These are phyloP conservation scores for Neoarius graeffei DNA, from an alignment of 2,113 vertebrate species.

Conservation along the genomic window DNA sequence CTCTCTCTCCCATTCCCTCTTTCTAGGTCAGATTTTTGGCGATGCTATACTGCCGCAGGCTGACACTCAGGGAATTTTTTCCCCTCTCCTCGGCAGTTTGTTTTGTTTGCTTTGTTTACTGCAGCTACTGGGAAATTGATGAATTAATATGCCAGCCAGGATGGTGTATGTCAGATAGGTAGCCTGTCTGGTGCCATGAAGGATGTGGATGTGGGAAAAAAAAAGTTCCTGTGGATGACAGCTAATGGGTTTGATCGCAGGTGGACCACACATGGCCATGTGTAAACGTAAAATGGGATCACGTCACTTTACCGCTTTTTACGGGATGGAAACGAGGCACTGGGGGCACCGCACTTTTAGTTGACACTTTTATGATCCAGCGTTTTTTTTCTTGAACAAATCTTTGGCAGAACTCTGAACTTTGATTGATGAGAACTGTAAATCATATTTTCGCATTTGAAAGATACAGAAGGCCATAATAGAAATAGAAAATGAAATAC, in stretches of 20 bases:
- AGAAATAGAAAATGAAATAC: background rate
- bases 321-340: conserved; percentile 7
- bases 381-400: background rate
- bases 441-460: background rate
- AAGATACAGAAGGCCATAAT: background rate
- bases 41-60: conserved; percentile 43
- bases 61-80: conserved; percentile 56
- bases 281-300: conserved; percentile 4
- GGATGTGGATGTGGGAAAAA: background rate
- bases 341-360: background rate
- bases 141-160: conserved; percentile 35
- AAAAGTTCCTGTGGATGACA: background rate
- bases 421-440: conserved; percentile 11
- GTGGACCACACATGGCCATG: conserved; percentile 20
- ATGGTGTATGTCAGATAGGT: conserved; percentile 19
- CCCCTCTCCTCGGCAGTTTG: conserved; percentile 33
- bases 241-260: conserved; percentile 10
- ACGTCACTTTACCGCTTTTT: background rate
- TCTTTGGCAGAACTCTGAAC: background rate
- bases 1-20: conserved; percentile 8
- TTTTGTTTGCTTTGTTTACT: conserved; percentile 53
- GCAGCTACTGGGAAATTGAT: conserved; percentile 17
- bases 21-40: conserved; percentile 51
- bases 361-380: conserved; percentile 17
- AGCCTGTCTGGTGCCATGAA: conserved; percentile 41